phyloP scores from a whole-genome alignment of 2,888 invertebrate genomes.

The Polyommatus icarus region DNA sequence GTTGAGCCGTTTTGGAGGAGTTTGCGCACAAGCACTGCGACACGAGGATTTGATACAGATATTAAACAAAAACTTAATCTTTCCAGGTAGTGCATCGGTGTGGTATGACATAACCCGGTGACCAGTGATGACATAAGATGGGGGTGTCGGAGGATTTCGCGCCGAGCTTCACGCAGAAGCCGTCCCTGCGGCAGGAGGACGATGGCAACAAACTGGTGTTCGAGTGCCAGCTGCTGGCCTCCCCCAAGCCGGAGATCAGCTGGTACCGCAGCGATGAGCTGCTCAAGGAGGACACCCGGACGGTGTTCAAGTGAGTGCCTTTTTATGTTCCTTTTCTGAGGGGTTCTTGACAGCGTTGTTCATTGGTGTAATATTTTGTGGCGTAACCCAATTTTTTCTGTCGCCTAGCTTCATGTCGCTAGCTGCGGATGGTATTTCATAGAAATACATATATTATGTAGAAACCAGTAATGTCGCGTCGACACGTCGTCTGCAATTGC shows the following conservation, averaged over 20 bases:
- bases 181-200: slow-evolving; percentile 96
- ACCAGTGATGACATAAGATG: slow-evolving; percentile 80
- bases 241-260: slow-evolving; percentile 94
- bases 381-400: no score
- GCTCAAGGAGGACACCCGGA: slow-evolving; percentile 90
- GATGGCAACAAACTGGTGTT: slow-evolving; percentile 97
- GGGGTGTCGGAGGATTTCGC: slow-evolving; percentile 96
- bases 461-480: no score
- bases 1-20: no score
- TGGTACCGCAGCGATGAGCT: slow-evolving; percentile 95
- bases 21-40: no score
- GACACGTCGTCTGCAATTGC: no score
- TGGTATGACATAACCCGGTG: slow-evolving; percentile 47
- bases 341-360: no score
- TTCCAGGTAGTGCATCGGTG: slow-evolving; percentile 50
- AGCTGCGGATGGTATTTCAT: no score
- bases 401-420: no score
- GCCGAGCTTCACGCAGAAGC: slow-evolving; percentile 99
- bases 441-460: no score
- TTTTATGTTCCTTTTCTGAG: no score
- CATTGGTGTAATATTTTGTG: no score
- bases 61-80: not conserved
- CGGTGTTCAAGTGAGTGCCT: slow-evolving; percentile 85
- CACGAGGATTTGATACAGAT: no score
- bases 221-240: slow-evolving; percentile 93